Percentiles rank a stretch among this genome's conserved stretches.
phyloP scores from a whole-genome alignment of 2,888 invertebrate genomes.

The Acanthoscelides obtectus region DNA sequence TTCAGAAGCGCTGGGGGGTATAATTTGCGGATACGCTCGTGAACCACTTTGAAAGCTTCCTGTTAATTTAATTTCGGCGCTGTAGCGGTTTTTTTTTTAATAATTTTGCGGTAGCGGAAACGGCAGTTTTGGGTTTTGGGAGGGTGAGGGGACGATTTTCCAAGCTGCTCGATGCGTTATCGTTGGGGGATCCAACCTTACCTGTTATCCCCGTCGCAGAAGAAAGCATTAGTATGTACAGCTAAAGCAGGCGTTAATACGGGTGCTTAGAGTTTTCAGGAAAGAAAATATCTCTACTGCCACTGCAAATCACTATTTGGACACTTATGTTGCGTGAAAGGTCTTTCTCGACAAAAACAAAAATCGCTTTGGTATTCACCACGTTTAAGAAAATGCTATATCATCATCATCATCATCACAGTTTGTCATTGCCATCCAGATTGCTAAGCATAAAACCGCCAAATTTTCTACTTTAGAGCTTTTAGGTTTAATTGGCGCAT shows the following conservation, averaged over 20 bases:
- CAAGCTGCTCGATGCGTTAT: constrained; percentile 41
- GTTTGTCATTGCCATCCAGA: too few species aligned
- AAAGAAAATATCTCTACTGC: not conserved
- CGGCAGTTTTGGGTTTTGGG: constrained; percentile 25
- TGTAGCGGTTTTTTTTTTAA: constrained; percentile 13
- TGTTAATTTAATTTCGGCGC: constrained; percentile 20
- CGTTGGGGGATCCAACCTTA: constrained; percentile 45
- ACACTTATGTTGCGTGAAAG: too few species aligned
- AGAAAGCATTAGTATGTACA: constrained; percentile 35
- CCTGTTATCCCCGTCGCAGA: constrained; percentile 35
- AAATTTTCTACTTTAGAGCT: too few species aligned
- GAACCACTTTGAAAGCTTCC: constrained; percentile 28
- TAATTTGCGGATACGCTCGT: constrained; percentile 26
- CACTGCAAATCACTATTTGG: too few species aligned
- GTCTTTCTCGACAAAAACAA: too few species aligned
- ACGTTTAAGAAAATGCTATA: too few species aligned
- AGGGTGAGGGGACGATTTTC: constrained; percentile 20
- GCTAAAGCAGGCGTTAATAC: constrained; percentile 24
- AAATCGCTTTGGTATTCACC: too few species aligned
- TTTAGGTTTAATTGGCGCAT: too few species aligned
- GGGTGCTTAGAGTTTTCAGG: not conserved
- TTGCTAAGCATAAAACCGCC: too few species aligned
- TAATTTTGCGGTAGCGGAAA: constrained; percentile 24
- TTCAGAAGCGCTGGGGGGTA: constrained; percentile 17
- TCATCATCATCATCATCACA: too few species aligned